Conservation (phyloP, 2,888 invertebrate genomes). For the Unio pictorum region DNA sequence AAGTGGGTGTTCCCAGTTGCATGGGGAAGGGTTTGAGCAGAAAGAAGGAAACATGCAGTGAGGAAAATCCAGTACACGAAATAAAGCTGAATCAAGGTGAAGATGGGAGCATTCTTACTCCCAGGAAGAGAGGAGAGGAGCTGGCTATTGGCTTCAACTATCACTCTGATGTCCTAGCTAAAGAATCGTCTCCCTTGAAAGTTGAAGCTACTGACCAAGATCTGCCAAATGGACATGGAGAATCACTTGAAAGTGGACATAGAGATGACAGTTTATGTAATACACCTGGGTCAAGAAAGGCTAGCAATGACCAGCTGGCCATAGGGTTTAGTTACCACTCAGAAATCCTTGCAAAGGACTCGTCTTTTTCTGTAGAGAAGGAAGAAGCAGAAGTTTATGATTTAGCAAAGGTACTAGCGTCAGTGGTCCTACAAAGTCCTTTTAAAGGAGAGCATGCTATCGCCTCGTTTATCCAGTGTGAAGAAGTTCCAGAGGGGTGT, state of each 20-base stretch:
- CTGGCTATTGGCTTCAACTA: conserved; percentile 35
- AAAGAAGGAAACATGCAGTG: too few species aligned
- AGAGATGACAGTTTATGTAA: conserved; percentile 27
- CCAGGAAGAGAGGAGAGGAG: conserved; percentile 24
- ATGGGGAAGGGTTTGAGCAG: too few species aligned
- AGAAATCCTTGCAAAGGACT: conserved; percentile 21
- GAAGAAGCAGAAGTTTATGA: too few species aligned
- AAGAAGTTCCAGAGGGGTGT: too few species aligned
- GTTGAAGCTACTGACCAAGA: not conserved
- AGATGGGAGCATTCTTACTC: conserved; percentile 7
- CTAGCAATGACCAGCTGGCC: conserved; percentile 27
- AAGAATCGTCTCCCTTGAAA: conserved; percentile 26
- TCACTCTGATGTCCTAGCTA: conserved; percentile 24
- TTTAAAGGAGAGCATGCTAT: too few species aligned
- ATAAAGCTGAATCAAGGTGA: too few species aligned
- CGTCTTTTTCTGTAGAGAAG: conserved; percentile 1
- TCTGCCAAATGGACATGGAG: conserved; percentile 8
- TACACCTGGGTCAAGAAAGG: conserved; percentile 16
- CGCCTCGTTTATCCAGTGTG: too few species aligned
- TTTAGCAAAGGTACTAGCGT: too few species aligned
- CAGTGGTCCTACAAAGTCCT: too few species aligned
- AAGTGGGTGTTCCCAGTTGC: too few species aligned
- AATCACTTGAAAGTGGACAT: conserved; percentile 22
- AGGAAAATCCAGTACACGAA: too few species aligned
- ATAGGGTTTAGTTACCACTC: conserved; percentile 34